These are phyloP conservation scores for Coturnix japonica DNA, from an alignment of 2,113 vertebrate genomes.

Conservation along the genomic window DNA sequence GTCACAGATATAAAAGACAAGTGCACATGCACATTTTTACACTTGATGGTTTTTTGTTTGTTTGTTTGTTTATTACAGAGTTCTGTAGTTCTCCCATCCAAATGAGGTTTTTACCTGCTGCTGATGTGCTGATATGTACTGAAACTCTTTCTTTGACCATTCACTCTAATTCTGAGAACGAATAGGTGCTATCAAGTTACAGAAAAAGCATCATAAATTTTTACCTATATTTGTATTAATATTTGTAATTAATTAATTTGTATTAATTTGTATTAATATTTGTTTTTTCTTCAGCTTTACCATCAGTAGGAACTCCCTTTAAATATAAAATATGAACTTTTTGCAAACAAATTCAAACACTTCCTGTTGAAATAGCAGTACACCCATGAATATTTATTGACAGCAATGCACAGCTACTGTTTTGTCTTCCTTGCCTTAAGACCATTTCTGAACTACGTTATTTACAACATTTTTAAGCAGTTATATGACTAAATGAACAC, in stretches of 20 bases:
- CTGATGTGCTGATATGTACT: background rate
- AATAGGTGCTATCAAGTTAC: accelerated
- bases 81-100: background rate
- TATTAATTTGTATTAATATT: no score
- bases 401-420: background rate
- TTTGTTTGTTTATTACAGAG: no score
- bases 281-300: background rate
- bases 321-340: background rate
- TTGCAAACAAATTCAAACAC: background rate
- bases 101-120: background rate
- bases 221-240: background rate
- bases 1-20: background rate
- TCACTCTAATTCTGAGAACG: background rate
- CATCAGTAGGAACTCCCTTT: background rate
- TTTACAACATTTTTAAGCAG: background rate
- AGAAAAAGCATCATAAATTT: background rate
- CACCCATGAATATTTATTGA: background rate
- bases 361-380: background rate
- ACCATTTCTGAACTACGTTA: background rate
- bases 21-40: background rate
- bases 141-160: background rate
- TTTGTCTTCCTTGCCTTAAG: background rate
- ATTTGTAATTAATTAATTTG: no score
- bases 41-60: background rate
- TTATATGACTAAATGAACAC: background rate